A percentile compares a stretch with the other conserved stretches of the same genome.
Evolutionary conservation across 2,888 invertebrate species (phyloP).

Genomic region (Suillia variegata): DNA sequence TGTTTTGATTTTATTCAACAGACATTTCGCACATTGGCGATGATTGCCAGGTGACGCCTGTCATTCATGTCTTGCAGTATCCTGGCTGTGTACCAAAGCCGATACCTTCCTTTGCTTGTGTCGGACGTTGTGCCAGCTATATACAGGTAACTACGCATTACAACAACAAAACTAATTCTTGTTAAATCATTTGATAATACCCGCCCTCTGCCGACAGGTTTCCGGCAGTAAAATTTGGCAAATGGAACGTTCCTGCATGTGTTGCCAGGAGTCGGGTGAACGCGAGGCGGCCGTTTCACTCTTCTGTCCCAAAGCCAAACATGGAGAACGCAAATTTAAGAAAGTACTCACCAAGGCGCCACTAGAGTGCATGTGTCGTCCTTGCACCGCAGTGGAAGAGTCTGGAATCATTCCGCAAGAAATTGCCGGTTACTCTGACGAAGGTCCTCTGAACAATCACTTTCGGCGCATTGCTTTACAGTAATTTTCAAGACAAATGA

Average conservation of each 20-base stretch:
- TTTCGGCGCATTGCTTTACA: conserved; percentile 73
- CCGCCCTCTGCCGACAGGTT: conserved; percentile 74
- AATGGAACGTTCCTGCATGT: conserved; percentile 94
- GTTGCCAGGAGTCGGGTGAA: conserved; percentile 93
- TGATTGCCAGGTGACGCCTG: conserved; percentile 84
- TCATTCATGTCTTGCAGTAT: conserved; percentile 88
- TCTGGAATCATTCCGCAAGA: conserved; percentile 88
- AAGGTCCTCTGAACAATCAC: conserved; percentile 80
- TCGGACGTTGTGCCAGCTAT: conserved; percentile 88
- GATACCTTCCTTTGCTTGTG: conserved; percentile 91
- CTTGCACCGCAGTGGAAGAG: conserved; percentile 88
- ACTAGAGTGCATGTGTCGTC: conserved; percentile 91
- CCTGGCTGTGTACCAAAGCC: conserved; percentile 92
- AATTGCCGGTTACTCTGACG: conserved; percentile 83
- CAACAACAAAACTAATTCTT: too few relatives aligned
- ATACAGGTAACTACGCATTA: conserved; percentile 75
- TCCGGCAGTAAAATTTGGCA: conserved; percentile 96
- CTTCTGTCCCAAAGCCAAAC: conserved; percentile 87
- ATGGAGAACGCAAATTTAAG: conserved; percentile 82
- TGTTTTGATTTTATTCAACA: too few relatives aligned
- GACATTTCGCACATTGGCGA: conserved; percentile 64
- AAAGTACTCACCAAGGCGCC: conserved; percentile 93
- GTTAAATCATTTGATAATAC: conserved; percentile 33
- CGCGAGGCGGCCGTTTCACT: conserved; percentile 86
- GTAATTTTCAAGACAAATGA: conserved; percentile 53